Evolutionary conservation across 2,797 vertebrate species (phyloP), one percentile per base, ranked within the genome.

Genomic region (Myoxocephalus aenaeus): DNA sequence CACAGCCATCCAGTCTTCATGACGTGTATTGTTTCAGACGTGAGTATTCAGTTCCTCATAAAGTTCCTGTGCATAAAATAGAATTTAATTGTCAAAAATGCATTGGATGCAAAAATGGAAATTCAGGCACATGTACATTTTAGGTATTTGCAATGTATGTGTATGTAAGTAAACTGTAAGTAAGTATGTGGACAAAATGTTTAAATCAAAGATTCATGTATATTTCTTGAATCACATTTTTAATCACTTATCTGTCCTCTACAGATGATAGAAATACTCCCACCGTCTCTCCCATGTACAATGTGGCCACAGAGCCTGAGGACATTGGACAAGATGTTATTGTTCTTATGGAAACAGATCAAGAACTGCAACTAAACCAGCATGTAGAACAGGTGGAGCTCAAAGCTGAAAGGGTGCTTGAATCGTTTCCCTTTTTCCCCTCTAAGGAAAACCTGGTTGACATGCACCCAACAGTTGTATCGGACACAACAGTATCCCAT

Each of bases 11-110:
- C 68, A 95, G 94, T 87, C 96, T 86, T 77, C 95, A 97, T 72
- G 97, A 98, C 0, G 97, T 95, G 2, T 99, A 97, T 80, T 99
- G 98, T 82, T 99, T 98, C 76, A 95, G 83, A 96, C 96, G 98
- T 98, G 87, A 92, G 84, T 56, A 5, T 40, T 57, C n/a, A 53
- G 18, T 34, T 15, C 3, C 13, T 65, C 0, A 18, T 38, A 57
- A 56, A 17, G 38, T 14, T 74, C 2, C 20, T 34, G 4, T 48
- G 4, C 42, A 68, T 36, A 3, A 42, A 32, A 25, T 32, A 3
- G 0, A 25, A 68, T 48, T 14, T 1, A 42, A 40, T 20, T 6
- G 5, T 57, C 18, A 66, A 34, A 59, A 54, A 18, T 22, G 18
- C 15, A 53, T 44, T 62, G 38, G 10, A 48, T 68, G 32, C 5